Percentiles rank a stretch among this genome's conserved stretches.
Evolutionary conservation across 2,888 invertebrate species (phyloP).

Genomic region (Horisme vitalbata): DNA sequence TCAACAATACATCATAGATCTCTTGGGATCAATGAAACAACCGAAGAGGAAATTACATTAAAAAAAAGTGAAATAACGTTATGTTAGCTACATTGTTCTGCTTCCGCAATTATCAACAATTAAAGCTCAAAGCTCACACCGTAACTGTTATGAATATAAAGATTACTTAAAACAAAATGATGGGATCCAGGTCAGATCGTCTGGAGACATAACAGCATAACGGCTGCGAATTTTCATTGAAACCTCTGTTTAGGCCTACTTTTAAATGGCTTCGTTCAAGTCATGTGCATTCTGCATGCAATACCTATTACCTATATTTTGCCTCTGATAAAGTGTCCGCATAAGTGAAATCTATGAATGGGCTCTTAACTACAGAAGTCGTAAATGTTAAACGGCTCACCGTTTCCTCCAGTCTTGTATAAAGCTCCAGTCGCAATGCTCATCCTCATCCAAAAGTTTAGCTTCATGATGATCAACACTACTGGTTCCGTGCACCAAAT

Average conservation of each 20-base stretch:
- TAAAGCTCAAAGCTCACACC: slow-evolving; percentile 50
- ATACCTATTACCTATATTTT: no score
- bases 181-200: slow-evolving; percentile 53
- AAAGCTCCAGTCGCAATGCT: slow-evolving; percentile 88
- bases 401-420: slow-evolving; percentile 89
- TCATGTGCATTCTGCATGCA: no score
- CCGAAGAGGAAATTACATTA: not conserved
- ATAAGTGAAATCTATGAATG: no score
- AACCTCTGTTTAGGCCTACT: no score
- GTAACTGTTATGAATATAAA: slow-evolving; percentile 54
- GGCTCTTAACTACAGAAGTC: no score
- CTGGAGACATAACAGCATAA: slow-evolving; percentile 44
- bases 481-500: slow-evolving; percentile 74
- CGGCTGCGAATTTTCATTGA: not conserved
- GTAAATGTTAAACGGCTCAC: slow-evolving; percentile 66
- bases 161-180: slow-evolving; percentile 48
- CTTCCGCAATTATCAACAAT: slow-evolving; percentile 61
- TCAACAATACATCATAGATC: no score
- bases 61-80: slow-evolving; percentile 34
- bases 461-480: slow-evolving; percentile 72
- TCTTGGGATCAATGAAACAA: not conserved
- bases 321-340: no score
- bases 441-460: slow-evolving; percentile 71
- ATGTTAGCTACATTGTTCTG: slow-evolving; percentile 35
- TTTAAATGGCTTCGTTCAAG: no score